Evolutionary conservation across 30 jellyfish, hydroid and myxozoan genomes (phyloP).

Genomic region (Aurelia aurita complex sp. Pacific): DNA sequence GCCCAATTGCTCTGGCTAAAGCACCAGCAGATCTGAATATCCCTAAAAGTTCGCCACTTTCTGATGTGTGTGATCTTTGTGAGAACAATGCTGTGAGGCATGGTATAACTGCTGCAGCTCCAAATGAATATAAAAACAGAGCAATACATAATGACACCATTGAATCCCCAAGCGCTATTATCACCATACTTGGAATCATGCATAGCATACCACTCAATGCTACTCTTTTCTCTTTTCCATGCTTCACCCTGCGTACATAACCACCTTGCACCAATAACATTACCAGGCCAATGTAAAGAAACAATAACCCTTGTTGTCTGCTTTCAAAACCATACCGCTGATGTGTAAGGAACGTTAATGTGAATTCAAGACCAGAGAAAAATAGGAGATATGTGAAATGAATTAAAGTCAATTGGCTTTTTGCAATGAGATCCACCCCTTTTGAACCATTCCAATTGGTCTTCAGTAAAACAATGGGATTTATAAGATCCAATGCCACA

Average conservation of each 20-base stretch:
- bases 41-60: conserved; percentile 97
- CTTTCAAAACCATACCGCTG: conserved; percentile 74
- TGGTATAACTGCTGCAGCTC: conserved; percentile 96
- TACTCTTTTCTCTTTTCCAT: conserved; percentile 58
- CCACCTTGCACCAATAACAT: conserved; percentile 94
- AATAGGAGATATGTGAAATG: conserved; percentile 73
- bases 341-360: conserved; percentile 90
- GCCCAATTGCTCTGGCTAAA: conserved; percentile 98
- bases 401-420: conserved; percentile 33
- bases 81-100: conserved; percentile 91
- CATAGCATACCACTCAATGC: conserved; percentile 73
- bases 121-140: conserved; percentile 73
- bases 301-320: conserved; percentile 87
- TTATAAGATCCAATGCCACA: conserved; percentile 46
- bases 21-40: conserved; percentile 97
- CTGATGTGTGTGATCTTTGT: conserved; percentile 42
- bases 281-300: conserved; percentile 78
- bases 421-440: not conserved
- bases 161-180: conserved; percentile 56
- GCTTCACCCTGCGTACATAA: conserved; percentile 81
- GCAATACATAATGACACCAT: conserved; percentile 42
- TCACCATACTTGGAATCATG: conserved; percentile 81
- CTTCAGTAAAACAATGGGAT: conserved; percentile 39
- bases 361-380: conserved; percentile 94
- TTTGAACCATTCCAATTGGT: not conserved